These are phyloP conservation scores for Orthosia gothica DNA, from an alignment of 2,888 invertebrate genomes.

Conservation along the genomic window DNA sequence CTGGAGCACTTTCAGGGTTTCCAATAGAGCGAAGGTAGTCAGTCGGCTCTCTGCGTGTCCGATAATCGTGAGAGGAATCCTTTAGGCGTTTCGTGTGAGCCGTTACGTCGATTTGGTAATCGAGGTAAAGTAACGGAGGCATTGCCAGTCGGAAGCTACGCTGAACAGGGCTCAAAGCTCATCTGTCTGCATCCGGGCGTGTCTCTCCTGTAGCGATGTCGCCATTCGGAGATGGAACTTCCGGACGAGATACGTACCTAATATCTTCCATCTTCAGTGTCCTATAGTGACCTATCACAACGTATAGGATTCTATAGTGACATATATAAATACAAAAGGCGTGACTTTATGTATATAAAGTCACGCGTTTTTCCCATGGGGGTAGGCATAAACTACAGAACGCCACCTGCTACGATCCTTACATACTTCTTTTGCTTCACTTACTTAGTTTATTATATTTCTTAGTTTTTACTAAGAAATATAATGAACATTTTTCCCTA, in stretches of 20 bases:
- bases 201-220: constrained; percentile 27
- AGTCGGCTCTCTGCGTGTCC: neutral
- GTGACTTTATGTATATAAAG: too few species aligned
- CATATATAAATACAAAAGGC: too few species aligned
- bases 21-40: neutral
- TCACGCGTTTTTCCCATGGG: too few species aligned
- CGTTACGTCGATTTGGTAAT: constrained; percentile 48
- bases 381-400: too few species aligned
- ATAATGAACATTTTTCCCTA: too few species aligned
- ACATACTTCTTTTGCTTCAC: too few species aligned
- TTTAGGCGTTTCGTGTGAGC: constrained; percentile 41
- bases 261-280: too few species aligned
- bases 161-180: constrained; percentile 65
- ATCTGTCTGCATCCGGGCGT: constrained; percentile 69
- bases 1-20: constrained; percentile 3
- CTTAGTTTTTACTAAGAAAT: too few species aligned
- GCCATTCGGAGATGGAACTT: constrained; percentile 26
- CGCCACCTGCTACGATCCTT: too few species aligned
- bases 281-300: too few species aligned
- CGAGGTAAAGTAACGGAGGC: neutral
- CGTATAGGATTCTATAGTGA: too few species aligned
- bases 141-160: constrained; percentile 64
- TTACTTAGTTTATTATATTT: too few species aligned
- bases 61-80: constrained; percentile 18
- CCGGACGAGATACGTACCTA: constrained; percentile 14